Base-by-base conservation (phyloP, 2,888 invertebrate genomes). In the Phaonia tiefii region DNA sequence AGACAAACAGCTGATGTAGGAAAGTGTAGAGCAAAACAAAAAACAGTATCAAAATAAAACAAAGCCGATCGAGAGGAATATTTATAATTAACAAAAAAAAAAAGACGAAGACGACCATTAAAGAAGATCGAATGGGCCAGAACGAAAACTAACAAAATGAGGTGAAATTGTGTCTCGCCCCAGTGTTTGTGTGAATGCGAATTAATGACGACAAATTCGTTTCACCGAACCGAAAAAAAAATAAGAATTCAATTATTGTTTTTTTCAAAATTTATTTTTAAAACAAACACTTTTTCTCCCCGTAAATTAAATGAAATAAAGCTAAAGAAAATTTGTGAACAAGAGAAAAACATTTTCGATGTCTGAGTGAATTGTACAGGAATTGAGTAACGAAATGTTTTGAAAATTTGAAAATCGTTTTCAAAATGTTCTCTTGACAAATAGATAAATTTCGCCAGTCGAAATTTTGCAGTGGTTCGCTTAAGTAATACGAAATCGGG, bases 381-480 rank as follows among this genome's bases (percentile, higher is more conserved):
- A 3, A 31, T 8, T 5, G 31, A 31, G 31, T 17, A 44, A 5
- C 13, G 22, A 8, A 4, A 49, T 54, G 11, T 63, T 63, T 39
- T 22, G 63, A 42, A 58, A 31, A 58, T 7, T 37, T 1, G 58
- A 58, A 26, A 31, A 25, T 8, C n/a, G 17, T 63, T 63, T 4
- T 31, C 31, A 31, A 31, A 58, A 37, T 37, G n/a, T 65, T 63
- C 46, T 60, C 60, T 58, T 22, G 8, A 11, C 65, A 42, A 60
- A 66, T 49, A n/a, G 46, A 72, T 66, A 75, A 69, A 31, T 49
- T 78, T 81, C 74, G 79, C 65, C 84, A 84, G 85, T 83, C 83
- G 81, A 84, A 83, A 71, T 77, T 83, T 80, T 75, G 82, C 78
- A 77, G 77, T 79, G 79, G 65, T 65, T 78, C 82, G 78, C 75